Percentiles rank a stretch among this genome's conserved stretches.
Conservation (phyloP, 2,113 vertebrate genomes). For the Strix aluco region DNA sequence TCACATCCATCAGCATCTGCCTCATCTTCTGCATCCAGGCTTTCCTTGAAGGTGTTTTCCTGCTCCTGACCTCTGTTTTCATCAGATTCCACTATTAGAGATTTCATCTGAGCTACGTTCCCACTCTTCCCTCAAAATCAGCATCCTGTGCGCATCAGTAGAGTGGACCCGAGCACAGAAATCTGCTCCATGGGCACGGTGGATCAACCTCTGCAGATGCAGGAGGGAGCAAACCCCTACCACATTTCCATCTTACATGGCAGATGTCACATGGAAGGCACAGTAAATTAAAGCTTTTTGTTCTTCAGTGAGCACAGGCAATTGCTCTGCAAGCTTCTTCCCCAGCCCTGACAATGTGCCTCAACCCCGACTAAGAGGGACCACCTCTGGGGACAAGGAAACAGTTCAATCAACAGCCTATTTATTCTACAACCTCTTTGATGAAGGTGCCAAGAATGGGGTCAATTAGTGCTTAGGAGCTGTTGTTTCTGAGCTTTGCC, state of each 20-base stretch:
- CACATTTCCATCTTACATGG: rapidly evolving
- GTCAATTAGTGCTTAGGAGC: constrained; percentile 21
- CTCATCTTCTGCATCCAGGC: neutral
- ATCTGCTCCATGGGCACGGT: rapidly evolving
- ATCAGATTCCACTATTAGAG: neutral
- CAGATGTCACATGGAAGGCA: neutral
- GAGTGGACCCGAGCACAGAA: neutral
- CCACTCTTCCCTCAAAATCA: neutral
- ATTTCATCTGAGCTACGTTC: rapidly evolving
- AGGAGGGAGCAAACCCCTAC: neutral
- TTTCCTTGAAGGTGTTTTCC: neutral
- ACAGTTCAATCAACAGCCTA: constrained; percentile 15
- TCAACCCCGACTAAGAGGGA: neutral
- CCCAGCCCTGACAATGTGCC: neutral
- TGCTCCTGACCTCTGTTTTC: neutral
- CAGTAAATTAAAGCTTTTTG: neutral
- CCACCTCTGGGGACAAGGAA: constrained; percentile 34
- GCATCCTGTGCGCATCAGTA: rapidly evolving
- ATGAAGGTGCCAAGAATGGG: constrained; percentile 50
- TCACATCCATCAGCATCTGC: neutral
- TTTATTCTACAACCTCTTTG: constrained; percentile 9
- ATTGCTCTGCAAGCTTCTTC: neutral
- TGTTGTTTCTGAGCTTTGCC: neutral
- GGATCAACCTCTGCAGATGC: rapidly evolving
- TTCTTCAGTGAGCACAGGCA: rapidly evolving